Conservation (phyloP, 2,797 vertebrate species). For the Helicolenus hilgendorfi region DNA sequence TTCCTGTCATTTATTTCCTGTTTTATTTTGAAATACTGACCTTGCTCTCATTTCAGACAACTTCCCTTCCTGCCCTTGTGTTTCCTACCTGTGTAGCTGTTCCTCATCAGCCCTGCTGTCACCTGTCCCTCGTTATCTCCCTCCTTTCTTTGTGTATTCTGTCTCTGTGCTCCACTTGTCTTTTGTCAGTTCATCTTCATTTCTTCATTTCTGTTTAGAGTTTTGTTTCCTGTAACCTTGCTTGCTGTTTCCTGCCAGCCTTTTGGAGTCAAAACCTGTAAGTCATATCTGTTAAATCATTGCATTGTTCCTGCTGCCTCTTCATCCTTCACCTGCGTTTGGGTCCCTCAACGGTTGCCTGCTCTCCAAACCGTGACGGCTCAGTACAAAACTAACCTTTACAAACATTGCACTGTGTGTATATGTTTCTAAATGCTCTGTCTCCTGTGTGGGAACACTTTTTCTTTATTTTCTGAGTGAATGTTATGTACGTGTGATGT, state of each 20-base stretch:
- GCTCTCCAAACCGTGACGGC: neutral
- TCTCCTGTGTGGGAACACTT: too few relatives aligned
- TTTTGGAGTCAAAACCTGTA: neutral
- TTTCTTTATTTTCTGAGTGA: neutral
- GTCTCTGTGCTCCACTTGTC: neutral
- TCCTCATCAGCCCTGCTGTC: neutral
- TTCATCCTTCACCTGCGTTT: neutral
- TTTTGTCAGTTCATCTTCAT: neutral
- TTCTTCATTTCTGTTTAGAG: neutral
- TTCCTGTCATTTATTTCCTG: neutral
- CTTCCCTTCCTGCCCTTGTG: neutral
- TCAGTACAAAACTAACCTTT: neutral
- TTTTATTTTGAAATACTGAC: neutral
- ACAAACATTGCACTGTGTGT: neutral
- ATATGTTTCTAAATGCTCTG: neutral
- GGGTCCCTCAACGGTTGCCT: neutral
- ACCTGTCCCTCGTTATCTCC: neutral
- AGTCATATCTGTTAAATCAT: neutral
- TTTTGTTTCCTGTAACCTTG: neutral
- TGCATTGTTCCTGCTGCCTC: neutral
- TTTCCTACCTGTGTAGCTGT: neutral
- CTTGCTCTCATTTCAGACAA: neutral
- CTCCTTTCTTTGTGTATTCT: neutral
- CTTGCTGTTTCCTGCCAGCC: neutral
- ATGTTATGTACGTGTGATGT: neutral